Percentiles rank a stretch among this genome's conserved stretches.
These are phyloP conservation scores for Cercocebus atys DNA, from an alignment of 2,113 vertebrate genomes.

Conservation along the genomic window DNA sequence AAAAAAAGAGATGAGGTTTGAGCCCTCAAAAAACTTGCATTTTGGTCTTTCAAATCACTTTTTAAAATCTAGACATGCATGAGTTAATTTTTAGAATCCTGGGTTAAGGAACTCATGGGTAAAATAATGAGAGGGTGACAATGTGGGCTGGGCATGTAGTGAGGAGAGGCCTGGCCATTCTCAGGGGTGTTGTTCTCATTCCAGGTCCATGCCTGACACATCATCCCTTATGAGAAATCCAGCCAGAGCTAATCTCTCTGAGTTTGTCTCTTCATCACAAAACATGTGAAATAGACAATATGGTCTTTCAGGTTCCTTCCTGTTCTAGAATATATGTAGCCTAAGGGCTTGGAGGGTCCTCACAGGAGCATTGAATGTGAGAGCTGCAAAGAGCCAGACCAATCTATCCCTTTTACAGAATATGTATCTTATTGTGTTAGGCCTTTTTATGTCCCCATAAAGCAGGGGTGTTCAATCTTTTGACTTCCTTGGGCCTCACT, in stretches of 20 bases:
- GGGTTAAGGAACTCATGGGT: background rate
- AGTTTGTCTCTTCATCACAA: background rate
- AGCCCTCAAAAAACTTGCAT: background rate
- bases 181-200: background rate
- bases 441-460: too few species aligned
- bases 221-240: background rate
- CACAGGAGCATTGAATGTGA: background rate
- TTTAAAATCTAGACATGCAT: background rate
- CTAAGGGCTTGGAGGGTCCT: background rate
- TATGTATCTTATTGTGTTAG: too few species aligned
- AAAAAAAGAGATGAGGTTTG: background rate
- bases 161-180: rapidly evolving
- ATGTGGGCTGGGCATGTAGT: rapidly evolving
- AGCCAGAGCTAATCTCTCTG: background rate
- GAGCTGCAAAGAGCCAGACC: background rate
- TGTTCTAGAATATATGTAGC: background rate
- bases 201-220: rapidly evolving
- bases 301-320: background rate
- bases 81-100: background rate
- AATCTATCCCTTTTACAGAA: background rate
- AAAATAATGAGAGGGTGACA: background rate
- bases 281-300: background rate
- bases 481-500: too few species aligned
- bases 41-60: background rate
- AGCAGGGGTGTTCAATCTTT: too few species aligned